A percentile compares a stretch with the other conserved stretches of the same genome.
phyloP scores from a whole-genome alignment of 2,113 vertebrate genomes.

The sheep (Ovis aries) region DNA sequence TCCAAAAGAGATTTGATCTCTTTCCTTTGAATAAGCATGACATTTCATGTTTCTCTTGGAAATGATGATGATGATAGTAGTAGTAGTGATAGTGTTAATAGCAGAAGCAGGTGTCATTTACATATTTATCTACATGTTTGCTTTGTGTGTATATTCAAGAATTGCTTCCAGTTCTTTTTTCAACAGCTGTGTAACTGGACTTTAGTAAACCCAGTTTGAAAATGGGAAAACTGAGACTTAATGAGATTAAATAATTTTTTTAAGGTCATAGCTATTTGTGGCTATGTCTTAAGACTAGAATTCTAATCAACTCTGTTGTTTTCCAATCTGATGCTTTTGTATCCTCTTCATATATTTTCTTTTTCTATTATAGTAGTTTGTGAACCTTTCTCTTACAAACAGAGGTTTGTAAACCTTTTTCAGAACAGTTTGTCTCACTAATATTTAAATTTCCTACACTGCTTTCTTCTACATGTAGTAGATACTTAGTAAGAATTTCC shows the following conservation, averaged over 20 bases:
- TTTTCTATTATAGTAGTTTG: background rate
- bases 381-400: background rate
- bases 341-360: background rate
- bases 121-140: background rate
- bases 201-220: background rate
- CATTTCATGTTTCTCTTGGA: background rate
- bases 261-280: background rate
- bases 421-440: background rate
- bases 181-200: background rate
- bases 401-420: background rate
- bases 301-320: background rate
- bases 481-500: background rate
- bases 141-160: background rate
- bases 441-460: background rate
- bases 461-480: background rate
- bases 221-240: background rate
- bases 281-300: background rate
- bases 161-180: background rate
- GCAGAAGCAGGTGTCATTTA: background rate
- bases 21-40: background rate
- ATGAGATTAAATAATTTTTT: background rate
- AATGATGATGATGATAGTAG: background rate
- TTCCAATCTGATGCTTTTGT: background rate
- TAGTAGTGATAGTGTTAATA: background rate
- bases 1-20: background rate